Evolutionary conservation across 2,797 vertebrate genomes (phyloP), one percentile per base, ranked within the genome.

Genomic region (Eleutherodactylus coqui): DNA sequence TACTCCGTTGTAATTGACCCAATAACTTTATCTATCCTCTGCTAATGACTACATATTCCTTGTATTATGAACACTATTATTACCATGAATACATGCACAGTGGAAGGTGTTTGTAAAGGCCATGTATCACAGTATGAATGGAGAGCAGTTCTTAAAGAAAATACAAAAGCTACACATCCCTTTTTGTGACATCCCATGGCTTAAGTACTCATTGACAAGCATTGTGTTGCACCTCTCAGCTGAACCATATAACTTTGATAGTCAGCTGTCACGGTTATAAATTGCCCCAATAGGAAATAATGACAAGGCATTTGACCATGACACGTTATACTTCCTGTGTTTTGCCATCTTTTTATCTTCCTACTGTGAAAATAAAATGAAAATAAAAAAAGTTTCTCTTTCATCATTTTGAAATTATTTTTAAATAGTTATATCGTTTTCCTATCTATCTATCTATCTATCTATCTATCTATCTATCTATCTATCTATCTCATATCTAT

Each of bases 201-300:
- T 41, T 41, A 21, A 11, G 21, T 10, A 1, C 36, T 70, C 67
- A 11, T 38, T 41, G 36, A 70, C 34, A 70, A 41, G 21, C 19
- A 38, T 38, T 70, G 36, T n/a, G 36, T 13, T 41, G 67, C 36
- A 70, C 67, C 38, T 41, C 24, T 41, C 21, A 70, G 36, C 67
- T 70, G 67, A 43, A 70, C 67, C 67, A n/a, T 43, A 11, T n/a
- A 70, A 43, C 36, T 70, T 11, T 70, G 67, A 70, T 70, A 70
- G 67, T n/a, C 67, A 70, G 36, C 67, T 70, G 67, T 70, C 67
- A 43, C 38, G 5, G 67, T 70, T 70, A 43, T 41, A 70, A 70
- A 70, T 70, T 43, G 67, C 13, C 38, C 67, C 36, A 43, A 16
- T 70, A n/a, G 21, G 38, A 70, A 43, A 70, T 70, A 43, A 70